phyloP scores from a whole-genome alignment of 2,888 invertebrate genomes.

The Trissolcus japonicus region DNA sequence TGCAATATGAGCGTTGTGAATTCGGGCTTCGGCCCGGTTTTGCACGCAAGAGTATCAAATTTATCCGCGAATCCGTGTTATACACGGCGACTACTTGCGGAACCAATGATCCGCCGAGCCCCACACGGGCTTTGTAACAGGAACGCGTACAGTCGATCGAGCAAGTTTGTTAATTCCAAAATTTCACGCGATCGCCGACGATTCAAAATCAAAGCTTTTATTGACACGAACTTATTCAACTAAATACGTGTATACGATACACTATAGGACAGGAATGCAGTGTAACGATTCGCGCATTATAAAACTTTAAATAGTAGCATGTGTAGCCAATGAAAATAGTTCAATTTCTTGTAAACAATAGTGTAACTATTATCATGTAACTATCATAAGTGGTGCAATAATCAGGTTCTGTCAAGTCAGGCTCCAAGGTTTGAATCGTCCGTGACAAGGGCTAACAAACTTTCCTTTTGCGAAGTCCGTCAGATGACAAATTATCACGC shows the following conservation, averaged over 20 bases:
- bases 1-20: constrained; percentile 32
- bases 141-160: constrained; percentile 57
- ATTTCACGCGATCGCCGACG: constrained; percentile 20
- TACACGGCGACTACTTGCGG: constrained; percentile 50
- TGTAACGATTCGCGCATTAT: constrained; percentile 42
- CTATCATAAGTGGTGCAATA: constrained; percentile 56
- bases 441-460: constrained; percentile 26
- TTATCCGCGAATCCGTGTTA: constrained; percentile 55
- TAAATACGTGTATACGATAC: constrained; percentile 46
- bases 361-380: constrained; percentile 40
- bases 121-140: constrained; percentile 55
- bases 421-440: constrained; percentile 43
- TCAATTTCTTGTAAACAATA: constrained; percentile 52
- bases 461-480: constrained; percentile 41
- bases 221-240: constrained; percentile 40
- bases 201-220: constrained; percentile 42
- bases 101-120: constrained; percentile 38
- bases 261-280: constrained; percentile 22
- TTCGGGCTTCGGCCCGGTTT: constrained; percentile 21
- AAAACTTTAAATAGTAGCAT: constrained; percentile 43
- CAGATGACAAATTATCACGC: constrained; percentile 41
- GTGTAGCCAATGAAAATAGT: constrained; percentile 49
- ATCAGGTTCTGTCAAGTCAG: constrained; percentile 41
- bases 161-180: constrained; percentile 29
- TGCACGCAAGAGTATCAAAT: constrained; percentile 41